Evolutionary conservation across 1,140 invertebrate genomes (phyloP), one percentile per base, ranked within the genome.

Genomic region (Meteorus sp.): DNA sequence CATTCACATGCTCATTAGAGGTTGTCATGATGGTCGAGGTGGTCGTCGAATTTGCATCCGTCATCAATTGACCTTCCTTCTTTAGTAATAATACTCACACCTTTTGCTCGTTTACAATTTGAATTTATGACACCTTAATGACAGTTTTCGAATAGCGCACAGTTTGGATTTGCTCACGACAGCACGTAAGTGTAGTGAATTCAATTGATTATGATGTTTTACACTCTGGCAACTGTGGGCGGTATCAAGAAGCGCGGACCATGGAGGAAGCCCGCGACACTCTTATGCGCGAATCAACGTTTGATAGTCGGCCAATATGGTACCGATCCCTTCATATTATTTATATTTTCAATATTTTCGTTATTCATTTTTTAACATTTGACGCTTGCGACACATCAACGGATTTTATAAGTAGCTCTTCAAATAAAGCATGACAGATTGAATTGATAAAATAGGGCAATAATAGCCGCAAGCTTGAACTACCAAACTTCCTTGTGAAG

Each of bases 261-360:
- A 47, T 59, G 60, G 60, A 64, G 63, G 61, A 27, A 61, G 62
- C 27, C 60, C 47, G 39, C 29, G 20, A 15, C 50, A 52, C n/a
- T 25, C 60, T 61, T 64, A 39, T 58, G 51, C 61, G 48, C 56
- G 7, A 33, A 8, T 22, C 11, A 20, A 22, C 11, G 13, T n/a
- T 23, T 8, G 48, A 37, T 62, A 58, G 37, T 58, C 55, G 31
- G 33, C 31, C 19, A 52, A 50, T 52, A 47, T 44, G 59, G 59
- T 61, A 61, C 59, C 59, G 37, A 47, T 51, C 47, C 27, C 13
- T 15, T 50, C 31, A 33, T 35, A 55, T 55, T 59, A 53, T 35
- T 11, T 1, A 2, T 35, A 44, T 44, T 59, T 53, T 45, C n/a
- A 15, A 3, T 8, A 0, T 4, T 13, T 29, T 19, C 9, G 11